Evolutionary conservation across 1,140 invertebrate genomes (phyloP), one percentile per base, ranked within the genome.

Genomic region (Venturia canescens): DNA sequence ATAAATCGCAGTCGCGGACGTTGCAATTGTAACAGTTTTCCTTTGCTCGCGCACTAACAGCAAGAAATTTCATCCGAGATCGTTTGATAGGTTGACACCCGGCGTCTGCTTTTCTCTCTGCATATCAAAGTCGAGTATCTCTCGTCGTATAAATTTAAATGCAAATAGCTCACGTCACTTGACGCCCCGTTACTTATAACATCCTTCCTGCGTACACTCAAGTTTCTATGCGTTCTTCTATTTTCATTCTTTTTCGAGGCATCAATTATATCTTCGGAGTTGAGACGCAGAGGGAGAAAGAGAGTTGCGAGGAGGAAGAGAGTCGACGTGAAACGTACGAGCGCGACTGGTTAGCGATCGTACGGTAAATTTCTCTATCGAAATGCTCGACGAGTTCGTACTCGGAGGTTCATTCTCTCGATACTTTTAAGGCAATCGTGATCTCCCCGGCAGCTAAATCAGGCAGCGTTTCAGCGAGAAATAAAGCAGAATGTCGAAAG

Each of bases 21-120:
- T 63, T 31, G 60, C n/a, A 57, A 81, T 76, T 81, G 81, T 85
- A 74, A 80, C 48, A 87, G 48, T 83, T 83, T 83, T 86, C 75
- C 63, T 81, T 77, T 71, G 75, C 66, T 72, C 75, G 44, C 78
- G 86, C 85, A 78, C 84, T 84, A 79, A 15, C 80, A 76, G 69
- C 74, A 72, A 78, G 21, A 16, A 67, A 66, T 34, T 9, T 34
- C 7, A 27, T 63, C 50, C 38, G 34, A 57, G 21, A 57, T 76
- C 27, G 44, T 76, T 15, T 48, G 23, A 66, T 23, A 27, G n/a
- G 48, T 76, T 76, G 74, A 76, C 74, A 76, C 53, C 53, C 50
- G n/a, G 38, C 5, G 11, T 27, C 18, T n/a, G n/a, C n/a, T 57
- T 34, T 27, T 76, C 3, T 44, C 53, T 76, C 53, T 34, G 74